phyloP scores from a whole-genome alignment of 2,888 invertebrate species.

The Mesodorylaimus sp. region DNA sequence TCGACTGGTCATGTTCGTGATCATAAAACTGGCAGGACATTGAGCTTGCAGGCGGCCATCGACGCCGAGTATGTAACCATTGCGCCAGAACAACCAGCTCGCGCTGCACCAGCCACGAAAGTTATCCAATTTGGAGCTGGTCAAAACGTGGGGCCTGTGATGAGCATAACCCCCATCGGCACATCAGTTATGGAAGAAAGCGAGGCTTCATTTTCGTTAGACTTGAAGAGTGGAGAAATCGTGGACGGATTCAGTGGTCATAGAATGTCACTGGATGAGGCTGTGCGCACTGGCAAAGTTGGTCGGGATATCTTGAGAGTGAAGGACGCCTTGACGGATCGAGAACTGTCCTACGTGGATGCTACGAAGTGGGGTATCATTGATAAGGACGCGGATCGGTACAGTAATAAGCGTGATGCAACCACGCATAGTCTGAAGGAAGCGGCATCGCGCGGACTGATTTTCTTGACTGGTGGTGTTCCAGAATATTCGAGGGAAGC shows the following conservation, averaged over 20 bases:
- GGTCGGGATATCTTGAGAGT: constrained; percentile 42
- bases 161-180: constrained; percentile 28
- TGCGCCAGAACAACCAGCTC: constrained; percentile 22
- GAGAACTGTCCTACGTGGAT: constrained; percentile 36
- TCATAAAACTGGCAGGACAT: constrained; percentile 3
- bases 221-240: constrained; percentile 62
- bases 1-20: constrained; percentile 19
- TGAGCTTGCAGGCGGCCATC: constrained; percentile 23
- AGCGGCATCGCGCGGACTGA: constrained; percentile 62
- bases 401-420: constrained; percentile 17
- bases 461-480: constrained; percentile 34
- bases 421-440: constrained; percentile 48
- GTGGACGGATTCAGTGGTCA: constrained; percentile 44
- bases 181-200: constrained; percentile 24
- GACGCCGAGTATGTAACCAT: constrained; percentile 20
- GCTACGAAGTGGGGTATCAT: constrained; percentile 35
- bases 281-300: constrained; percentile 32
- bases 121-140: constrained; percentile 26
- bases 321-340: constrained; percentile 53
- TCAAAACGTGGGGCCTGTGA: constrained; percentile 20
- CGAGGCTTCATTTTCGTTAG: constrained; percentile 33
- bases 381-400: constrained; percentile 21
- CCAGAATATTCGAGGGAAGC: constrained; percentile 19
- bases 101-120: constrained; percentile 18
- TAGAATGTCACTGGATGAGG: constrained; percentile 51